phyloP scores from a whole-genome alignment of 2,888 invertebrate genomes.

The Drosophila subsilvestris region DNA sequence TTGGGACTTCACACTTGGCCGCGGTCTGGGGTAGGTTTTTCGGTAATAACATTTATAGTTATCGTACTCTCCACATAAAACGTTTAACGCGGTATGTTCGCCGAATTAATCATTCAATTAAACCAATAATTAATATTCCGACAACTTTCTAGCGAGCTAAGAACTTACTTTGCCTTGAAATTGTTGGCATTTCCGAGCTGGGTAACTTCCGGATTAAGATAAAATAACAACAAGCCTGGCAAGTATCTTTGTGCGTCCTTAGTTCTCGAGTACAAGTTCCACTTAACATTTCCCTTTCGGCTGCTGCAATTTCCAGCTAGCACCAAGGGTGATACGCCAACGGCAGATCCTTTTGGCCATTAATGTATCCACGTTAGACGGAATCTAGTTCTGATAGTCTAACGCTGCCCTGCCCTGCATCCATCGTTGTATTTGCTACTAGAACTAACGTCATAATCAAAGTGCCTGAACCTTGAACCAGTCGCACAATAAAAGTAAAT shows the following conservation, averaged over 20 bases:
- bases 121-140: too few species aligned
- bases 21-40: too few species aligned
- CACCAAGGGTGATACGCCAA: not conserved
- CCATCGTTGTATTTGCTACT: slow-evolving; percentile 9
- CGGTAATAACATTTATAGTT: too few species aligned
- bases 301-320: slow-evolving; percentile 50
- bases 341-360: slow-evolving; percentile 8
- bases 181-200: slow-evolving; percentile 48
- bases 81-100: too few species aligned
- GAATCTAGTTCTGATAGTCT: slow-evolving; percentile 12
- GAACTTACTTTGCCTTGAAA: slow-evolving; percentile 12
- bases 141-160: too few species aligned
- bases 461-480: slow-evolving; percentile 57
- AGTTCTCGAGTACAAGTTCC: slow-evolving; percentile 12
- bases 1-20: too few species aligned
- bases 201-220: slow-evolving; percentile 47
- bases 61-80: too few species aligned
- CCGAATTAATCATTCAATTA: too few species aligned
- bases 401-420: slow-evolving; percentile 23
- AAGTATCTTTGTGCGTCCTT: slow-evolving; percentile 27
- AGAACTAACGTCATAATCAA: slow-evolving; percentile 49
- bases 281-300: slow-evolving; percentile 37
- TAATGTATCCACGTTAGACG: not conserved
- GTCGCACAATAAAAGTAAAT: slow-evolving; percentile 65
- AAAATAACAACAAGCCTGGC: slow-evolving; percentile 34